Conservation (phyloP, 2,113 vertebrate genomes). For the Alethe castanea region DNA sequence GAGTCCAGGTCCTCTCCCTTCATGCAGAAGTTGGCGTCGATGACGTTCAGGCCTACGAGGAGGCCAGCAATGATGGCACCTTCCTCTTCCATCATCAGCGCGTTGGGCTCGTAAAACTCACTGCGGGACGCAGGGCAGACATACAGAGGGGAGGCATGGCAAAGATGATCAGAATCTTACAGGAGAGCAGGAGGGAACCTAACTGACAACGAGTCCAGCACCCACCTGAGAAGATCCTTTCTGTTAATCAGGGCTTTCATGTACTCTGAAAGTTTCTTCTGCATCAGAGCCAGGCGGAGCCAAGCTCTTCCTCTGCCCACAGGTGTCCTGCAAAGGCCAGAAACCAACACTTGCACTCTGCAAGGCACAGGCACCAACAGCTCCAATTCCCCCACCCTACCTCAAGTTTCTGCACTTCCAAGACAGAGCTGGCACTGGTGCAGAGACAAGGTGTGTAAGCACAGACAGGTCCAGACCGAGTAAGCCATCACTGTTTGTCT, state of each 20-base stretch:
- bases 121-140: slow-evolving; percentile 64
- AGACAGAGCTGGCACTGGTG: neutral
- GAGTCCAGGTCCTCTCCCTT: slow-evolving; percentile 98
- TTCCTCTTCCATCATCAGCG: slow-evolving; percentile 99
- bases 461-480: neutral
- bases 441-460: neutral
- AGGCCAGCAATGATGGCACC: slow-evolving; percentile 96
- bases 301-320: slow-evolving; percentile 95
- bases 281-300: slow-evolving; percentile 95
- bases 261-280: slow-evolving; percentile 98
- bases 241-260: slow-evolving; percentile 99
- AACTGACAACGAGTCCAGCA: neutral
- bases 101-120: slow-evolving; percentile 96
- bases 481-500: neutral
- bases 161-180: fast-evolving
- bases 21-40: slow-evolving; percentile 99
- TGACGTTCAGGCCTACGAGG: slow-evolving; percentile 94
- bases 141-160: neutral
- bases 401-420: neutral
- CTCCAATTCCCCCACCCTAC: neutral
- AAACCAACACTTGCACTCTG: neutral
- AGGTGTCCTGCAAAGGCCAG: slow-evolving; percentile 81
- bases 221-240: slow-evolving; percentile 94
- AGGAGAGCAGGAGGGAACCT: neutral
- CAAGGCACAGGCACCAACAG: neutral